Evolutionary conservation across 1,140 invertebrate species (phyloP), one percentile per base, ranked within the genome.

Genomic region (Drosophila bifasciata): DNA sequence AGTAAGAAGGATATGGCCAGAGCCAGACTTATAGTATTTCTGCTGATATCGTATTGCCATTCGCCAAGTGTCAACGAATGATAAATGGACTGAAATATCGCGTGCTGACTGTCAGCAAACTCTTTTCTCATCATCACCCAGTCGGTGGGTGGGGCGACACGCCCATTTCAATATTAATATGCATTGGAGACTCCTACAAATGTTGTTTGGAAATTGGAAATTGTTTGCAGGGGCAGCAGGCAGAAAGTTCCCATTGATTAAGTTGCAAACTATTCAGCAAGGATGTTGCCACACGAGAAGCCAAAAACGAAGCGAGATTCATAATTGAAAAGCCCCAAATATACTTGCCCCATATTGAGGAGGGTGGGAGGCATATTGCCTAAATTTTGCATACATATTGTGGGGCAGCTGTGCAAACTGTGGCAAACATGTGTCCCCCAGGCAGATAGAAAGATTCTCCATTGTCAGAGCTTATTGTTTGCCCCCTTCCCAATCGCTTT

Each of bases 381-480:
- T 55, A 62, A 66, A 79, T 74, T 79, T 73, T 66, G 75, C 67
- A 66, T 60, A 73, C 60, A 60, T 67, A 69, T 76, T 40, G 32
- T n/a, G 32, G 21, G 51, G 55, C 73, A 68, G 67, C 56, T 79
- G 76, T 75, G 66, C 50, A 79, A 84, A 76, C 66, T 60, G 72
- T 48, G 74, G 58, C 57, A 51, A 84, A 48, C 80, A 85, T 67
- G 71, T 84, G 80, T 17, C 40, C 1, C 6, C 1, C 16, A 16
- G 13, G 36, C 13, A 16, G 28, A 49, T 15, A 23, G 23, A 36
- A 19, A 21, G 9, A 52, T 7, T 39, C 1, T n/a, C 52, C 53
- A 67, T 59, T 80, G 78, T 80, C 45, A 76, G 48, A 61, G 78
- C 68, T 74, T 73, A 79, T 85, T 85, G 80, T 85, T 81, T 85